Evolutionary conservation across 2,888 invertebrate species (phyloP).

Genomic region (Protophormia terraenovae): DNA sequence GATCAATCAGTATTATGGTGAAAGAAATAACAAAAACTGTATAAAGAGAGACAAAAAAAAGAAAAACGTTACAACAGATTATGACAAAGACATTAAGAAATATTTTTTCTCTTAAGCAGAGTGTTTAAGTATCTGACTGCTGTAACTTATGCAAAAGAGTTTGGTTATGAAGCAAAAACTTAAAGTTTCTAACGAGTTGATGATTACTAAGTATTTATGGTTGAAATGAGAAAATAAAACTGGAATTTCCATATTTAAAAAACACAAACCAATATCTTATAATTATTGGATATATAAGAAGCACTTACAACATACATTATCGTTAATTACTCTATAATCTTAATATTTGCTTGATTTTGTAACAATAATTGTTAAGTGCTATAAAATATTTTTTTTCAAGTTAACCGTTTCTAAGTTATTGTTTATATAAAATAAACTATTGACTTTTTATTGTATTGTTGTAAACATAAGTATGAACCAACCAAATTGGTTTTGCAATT

Average conservation of each 20-base stretch:
- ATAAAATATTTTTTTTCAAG: too few species aligned
- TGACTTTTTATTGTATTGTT: too few species aligned
- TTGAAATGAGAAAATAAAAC: neutral
- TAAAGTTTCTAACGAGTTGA: neutral
- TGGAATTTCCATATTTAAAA: neutral
- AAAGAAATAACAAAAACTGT: constrained; percentile 38
- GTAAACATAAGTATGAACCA: neutral
- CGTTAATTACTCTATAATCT: neutral
- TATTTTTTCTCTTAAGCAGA: neutral
- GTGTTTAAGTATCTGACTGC: neutral
- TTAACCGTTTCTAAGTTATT: too few species aligned
- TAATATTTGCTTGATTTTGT: too few species aligned
- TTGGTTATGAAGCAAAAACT: neutral
- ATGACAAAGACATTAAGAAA: constrained; percentile 33
- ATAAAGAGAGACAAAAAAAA: constrained; percentile 10
- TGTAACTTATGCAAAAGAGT: neutral
- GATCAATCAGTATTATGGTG: constrained; percentile 76
- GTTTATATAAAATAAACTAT: too few species aligned
- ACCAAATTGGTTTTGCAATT: neutral
- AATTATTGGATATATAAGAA: neutral
- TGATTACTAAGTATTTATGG: neutral
- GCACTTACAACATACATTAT: neutral
- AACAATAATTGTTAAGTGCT: too few species aligned
- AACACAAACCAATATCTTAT: neutral
- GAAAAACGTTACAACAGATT: constrained; percentile 36